Percentiles rank a stretch among this genome's conserved stretches.
These are phyloP conservation scores for Bimastos eiseni DNA, from an alignment of 2,888 invertebrate species.

Conservation along the genomic window DNA sequence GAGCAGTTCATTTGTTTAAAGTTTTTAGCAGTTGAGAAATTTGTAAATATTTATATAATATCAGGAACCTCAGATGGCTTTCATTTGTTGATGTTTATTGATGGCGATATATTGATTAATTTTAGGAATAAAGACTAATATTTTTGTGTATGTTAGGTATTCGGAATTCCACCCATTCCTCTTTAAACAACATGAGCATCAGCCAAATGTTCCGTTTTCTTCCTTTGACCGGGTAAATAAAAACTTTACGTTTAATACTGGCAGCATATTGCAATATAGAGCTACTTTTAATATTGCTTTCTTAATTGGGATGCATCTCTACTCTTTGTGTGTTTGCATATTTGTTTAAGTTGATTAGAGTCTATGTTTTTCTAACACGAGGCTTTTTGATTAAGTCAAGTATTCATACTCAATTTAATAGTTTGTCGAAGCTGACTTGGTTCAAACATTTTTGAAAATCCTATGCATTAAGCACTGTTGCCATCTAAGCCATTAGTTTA, in stretches of 20 bases:
- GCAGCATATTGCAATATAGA: background rate
- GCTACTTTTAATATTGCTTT: background rate
- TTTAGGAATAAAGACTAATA: background rate
- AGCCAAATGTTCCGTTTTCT: conserved; percentile 71
- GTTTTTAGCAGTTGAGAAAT: background rate
- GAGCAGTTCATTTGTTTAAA: background rate
- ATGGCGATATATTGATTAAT: background rate
- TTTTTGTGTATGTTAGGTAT: conserved; percentile 65
- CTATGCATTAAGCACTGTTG: background rate
- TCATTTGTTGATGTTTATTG: background rate
- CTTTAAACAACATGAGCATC: conserved; percentile 73
- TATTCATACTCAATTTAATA: no score
- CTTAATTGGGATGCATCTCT: background rate
- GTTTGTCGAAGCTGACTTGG: background rate
- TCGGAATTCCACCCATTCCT: conserved; percentile 91
- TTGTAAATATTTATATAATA: background rate
- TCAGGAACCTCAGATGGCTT: background rate
- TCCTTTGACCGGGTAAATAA: conserved; percentile 72
- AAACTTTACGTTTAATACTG: background rate
- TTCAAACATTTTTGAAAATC: background rate
- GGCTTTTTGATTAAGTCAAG: no score
- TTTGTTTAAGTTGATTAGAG: background rate
- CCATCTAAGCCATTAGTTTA: background rate
- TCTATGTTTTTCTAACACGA: background rate
- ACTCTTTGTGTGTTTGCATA: background rate